Conservation (phyloP, 2,888 invertebrate genomes). For the Dryobotodes eremita region DNA sequence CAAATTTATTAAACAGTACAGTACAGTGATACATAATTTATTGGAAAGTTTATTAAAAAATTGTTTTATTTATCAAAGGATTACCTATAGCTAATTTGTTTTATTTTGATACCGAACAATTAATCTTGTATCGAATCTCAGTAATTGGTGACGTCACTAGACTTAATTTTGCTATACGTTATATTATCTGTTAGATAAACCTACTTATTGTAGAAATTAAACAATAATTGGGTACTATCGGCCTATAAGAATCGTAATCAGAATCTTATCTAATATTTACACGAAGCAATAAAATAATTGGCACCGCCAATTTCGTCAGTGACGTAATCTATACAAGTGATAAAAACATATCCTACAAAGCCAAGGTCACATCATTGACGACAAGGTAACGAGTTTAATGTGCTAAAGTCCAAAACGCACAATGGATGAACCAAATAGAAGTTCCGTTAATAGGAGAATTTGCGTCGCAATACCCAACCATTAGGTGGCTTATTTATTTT, state of each 20-base stretch:
- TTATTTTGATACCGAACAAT: neutral
- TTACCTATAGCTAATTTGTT: neutral
- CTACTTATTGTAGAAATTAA: neutral
- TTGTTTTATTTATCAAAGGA: neutral
- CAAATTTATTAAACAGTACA: neutral
- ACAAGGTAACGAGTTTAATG: neutral
- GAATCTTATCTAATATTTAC: neutral
- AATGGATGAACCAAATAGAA: neutral
- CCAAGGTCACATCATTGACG: neutral
- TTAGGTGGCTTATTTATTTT: neutral
- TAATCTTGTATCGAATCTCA: neutral
- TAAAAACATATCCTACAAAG: neutral
- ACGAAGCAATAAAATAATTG: neutral
- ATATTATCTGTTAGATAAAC: neutral
- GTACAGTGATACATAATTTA: neutral
- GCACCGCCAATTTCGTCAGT: neutral
- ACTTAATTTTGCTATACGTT: neutral
- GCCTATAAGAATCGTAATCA: neutral
- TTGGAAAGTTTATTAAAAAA: neutral
- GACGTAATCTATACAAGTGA: neutral
- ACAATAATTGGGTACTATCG: neutral
- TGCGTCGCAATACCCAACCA: neutral
- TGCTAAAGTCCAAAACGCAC: neutral
- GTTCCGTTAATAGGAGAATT: neutral
- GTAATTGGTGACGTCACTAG: neutral